A percentile compares a stretch with the other conserved stretches of the same genome.
phyloP scores from a whole-genome alignment of 1,140 invertebrate genomes.

The Drosophila tristis region DNA sequence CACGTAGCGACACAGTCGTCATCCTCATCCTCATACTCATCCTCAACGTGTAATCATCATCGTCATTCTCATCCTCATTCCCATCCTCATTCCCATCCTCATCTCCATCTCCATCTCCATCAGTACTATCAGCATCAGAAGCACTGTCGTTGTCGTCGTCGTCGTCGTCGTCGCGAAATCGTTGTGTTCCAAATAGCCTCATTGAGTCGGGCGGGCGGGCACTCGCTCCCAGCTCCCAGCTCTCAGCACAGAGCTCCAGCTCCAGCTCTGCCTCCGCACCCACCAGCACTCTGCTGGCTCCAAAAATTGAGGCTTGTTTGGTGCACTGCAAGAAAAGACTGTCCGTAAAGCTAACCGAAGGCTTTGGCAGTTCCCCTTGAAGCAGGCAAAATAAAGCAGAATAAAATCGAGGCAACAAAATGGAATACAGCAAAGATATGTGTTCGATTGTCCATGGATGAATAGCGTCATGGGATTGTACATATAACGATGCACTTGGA shows the following conservation, averaged over 20 bases:
- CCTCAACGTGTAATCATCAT: slow-evolving; percentile 79
- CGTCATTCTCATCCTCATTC: slow-evolving; percentile 49
- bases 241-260: not conserved
- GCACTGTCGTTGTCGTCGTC: slow-evolving; percentile 36
- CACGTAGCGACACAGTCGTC: slow-evolving; percentile 53
- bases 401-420: too few species aligned
- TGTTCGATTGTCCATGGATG: too few species aligned
- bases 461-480: too few species aligned
- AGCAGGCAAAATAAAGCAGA: too few species aligned
- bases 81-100: slow-evolving; percentile 22
- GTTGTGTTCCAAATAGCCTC: slow-evolving; percentile 78
- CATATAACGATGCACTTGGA: too few species aligned
- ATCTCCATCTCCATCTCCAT: slow-evolving; percentile 5
- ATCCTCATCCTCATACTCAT: slow-evolving; percentile 15
- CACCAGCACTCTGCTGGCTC: slow-evolving; percentile 14
- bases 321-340: too few species aligned
- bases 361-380: too few species aligned
- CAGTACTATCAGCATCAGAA: slow-evolving; percentile 49
- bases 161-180: slow-evolving; percentile 64
- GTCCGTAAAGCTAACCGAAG: too few species aligned
- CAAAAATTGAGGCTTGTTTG: not conserved
- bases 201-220: slow-evolving; percentile 50
- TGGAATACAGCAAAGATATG: too few species aligned
- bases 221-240: not conserved
- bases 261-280: not conserved